These are phyloP conservation scores for Scaptomyza tumidula DNA, from an alignment of 2,888 invertebrate species.

Conservation along the genomic window DNA sequence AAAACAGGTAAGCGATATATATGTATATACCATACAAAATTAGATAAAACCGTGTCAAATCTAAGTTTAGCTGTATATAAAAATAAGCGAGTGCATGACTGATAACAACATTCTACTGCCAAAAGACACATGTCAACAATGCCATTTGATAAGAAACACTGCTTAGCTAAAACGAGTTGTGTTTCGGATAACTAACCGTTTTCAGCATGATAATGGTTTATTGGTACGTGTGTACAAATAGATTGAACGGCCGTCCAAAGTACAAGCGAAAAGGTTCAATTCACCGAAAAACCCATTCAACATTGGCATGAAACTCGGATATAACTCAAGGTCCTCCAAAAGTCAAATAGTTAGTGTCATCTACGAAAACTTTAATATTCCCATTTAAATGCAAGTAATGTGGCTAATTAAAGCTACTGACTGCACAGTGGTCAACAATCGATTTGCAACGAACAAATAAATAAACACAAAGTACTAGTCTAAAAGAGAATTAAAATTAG, in stretches of 20 bases:
- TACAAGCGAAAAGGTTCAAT: slow-evolving; percentile 22
- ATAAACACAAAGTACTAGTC: too few species aligned
- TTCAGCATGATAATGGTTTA: slow-evolving; percentile 11
- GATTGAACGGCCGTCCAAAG: slow-evolving; percentile 48
- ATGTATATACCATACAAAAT: neutral
- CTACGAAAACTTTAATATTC: slow-evolving; percentile 1
- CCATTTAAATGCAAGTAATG: slow-evolving; percentile 11
- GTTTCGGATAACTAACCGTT: slow-evolving; percentile 23
- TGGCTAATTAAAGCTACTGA: neutral
- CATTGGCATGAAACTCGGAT: slow-evolving; percentile 29
- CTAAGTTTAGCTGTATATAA: neutral
- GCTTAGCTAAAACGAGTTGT: neutral
- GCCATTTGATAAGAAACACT: slow-evolving; percentile 25
- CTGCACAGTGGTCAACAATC: slow-evolving; percentile 9
- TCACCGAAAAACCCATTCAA: slow-evolving; percentile 9
- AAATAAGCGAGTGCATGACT: neutral
- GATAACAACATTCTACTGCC: slow-evolving; percentile 31
- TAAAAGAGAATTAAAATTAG: too few species aligned
- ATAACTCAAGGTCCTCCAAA: slow-evolving; percentile 25
- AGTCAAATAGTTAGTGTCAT: neutral
- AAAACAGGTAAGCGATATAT: neutral
- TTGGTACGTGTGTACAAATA: neutral
- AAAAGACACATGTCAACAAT: slow-evolving; percentile 6
- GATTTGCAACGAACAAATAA: neutral
- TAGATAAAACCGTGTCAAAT: neutral